These are phyloP conservation scores for Punctoribates punctum DNA, from an alignment of 2,888 invertebrate genomes.

Conservation along the genomic window DNA sequence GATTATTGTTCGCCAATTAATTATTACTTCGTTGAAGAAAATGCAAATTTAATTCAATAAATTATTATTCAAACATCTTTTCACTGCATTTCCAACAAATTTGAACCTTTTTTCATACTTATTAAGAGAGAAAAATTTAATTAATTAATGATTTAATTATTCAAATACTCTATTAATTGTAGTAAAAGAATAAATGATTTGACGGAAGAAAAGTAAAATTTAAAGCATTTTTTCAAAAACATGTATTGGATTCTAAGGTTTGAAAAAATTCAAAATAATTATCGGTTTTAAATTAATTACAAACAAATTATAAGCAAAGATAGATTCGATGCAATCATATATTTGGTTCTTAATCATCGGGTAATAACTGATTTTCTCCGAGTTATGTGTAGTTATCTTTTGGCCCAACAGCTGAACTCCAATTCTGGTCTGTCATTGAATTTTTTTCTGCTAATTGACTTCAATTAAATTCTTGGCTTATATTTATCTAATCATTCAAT, in stretches of 20 bases:
- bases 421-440: not conserved
- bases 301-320: conserved; percentile 26
- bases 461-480: conserved; percentile 2
- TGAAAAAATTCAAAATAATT: not conserved
- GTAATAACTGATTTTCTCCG: not conserved
- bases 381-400: not conserved
- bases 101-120: not conserved
- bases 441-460: not conserved
- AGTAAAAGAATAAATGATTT: no score
- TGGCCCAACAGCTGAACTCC: not conserved
- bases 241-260: not conserved
- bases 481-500: conserved; percentile 25
- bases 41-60: not conserved
- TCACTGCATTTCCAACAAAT: no score
- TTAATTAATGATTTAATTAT: no score
- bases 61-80: not conserved
- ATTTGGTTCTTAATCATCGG: not conserved
- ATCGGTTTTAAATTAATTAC: conserved; percentile 24
- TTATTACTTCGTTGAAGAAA: not conserved
- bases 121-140: not conserved
- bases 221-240: not conserved
- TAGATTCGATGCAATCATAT: not conserved
- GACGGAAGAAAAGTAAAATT: no score
- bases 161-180: no score
- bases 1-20: not conserved